These are phyloP conservation scores for Syrista parreyssii DNA, from an alignment of 2,888 invertebrate genomes.

Conservation along the genomic window DNA sequence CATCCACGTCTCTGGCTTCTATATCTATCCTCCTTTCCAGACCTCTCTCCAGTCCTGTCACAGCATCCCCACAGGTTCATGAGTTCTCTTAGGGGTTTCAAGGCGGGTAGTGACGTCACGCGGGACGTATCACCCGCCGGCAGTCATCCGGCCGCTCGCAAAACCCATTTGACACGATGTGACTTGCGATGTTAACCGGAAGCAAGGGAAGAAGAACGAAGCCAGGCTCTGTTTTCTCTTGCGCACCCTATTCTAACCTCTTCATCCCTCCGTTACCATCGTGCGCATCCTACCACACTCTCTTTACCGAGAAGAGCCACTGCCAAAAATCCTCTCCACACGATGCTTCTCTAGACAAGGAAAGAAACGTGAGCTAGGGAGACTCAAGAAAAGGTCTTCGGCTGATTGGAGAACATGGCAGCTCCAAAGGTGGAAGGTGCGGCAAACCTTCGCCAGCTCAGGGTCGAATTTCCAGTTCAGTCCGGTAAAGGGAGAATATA, in stretches of 20 bases:
- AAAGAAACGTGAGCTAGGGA: not conserved
- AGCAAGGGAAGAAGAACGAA: conserved; percentile 36
- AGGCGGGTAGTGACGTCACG: conserved; percentile 44
- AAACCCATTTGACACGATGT: conserved; percentile 59
- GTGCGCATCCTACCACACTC: not conserved
- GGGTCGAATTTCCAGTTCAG: not conserved
- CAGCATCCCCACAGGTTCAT: not conserved
- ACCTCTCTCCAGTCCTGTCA: not conserved
- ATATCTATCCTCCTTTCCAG: not conserved
- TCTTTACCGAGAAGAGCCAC: not conserved
- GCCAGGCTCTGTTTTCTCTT: conserved; percentile 10
- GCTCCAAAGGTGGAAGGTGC: not conserved
- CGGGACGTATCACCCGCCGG: conserved; percentile 54
- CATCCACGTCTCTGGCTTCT: conserved; percentile 28
- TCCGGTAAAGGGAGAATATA: conserved; percentile 10
- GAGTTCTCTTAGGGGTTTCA: not conserved
- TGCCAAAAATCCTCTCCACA: not conserved
- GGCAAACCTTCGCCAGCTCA: not conserved
- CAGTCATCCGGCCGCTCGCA: conserved; percentile 51
- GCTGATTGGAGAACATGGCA: not conserved
- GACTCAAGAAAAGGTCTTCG: not conserved
- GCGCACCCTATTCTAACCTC: not conserved
- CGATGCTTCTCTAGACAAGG: not conserved
- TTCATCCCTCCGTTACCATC: not conserved
- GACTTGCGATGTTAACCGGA: conserved; percentile 58